Evolutionary conservation across 2,888 invertebrate genomes (phyloP).

Genomic region (Pecten maximus): DNA sequence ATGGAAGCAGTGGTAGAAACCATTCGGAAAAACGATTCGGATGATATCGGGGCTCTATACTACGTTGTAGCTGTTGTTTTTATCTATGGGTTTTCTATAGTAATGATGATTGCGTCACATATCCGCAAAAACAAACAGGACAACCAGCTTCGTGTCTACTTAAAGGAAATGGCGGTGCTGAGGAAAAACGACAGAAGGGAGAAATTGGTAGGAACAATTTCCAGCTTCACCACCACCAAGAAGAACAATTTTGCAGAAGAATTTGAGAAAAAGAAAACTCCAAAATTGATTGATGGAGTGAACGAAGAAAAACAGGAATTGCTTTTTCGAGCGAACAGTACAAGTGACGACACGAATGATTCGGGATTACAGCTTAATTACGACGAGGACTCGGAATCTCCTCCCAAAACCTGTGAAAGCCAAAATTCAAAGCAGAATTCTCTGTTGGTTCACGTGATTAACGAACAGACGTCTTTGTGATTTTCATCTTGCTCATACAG

Average conservation of each 20-base stretch:
- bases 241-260: slow-evolving; percentile 19
- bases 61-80: slow-evolving; percentile 82
- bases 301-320: slow-evolving; percentile 60
- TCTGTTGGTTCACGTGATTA: slow-evolving; percentile 63
- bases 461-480: slow-evolving; percentile 65
- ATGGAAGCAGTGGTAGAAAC: slow-evolving; percentile 72
- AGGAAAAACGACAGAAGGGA: slow-evolving; percentile 77
- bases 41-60: slow-evolving; percentile 80
- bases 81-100: slow-evolving; percentile 81
- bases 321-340: slow-evolving; percentile 59
- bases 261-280: slow-evolving; percentile 44
- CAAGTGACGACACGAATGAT: slow-evolving; percentile 66
- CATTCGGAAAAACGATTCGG: slow-evolving; percentile 64
- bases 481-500: not conserved
- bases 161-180: slow-evolving; percentile 79
- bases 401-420: slow-evolving; percentile 51
- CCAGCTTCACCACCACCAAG: slow-evolving; percentile 53
- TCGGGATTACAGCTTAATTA: slow-evolving; percentile 68
- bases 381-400: slow-evolving; percentile 55
- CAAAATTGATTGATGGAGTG: slow-evolving; percentile 38
- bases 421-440: slow-evolving; percentile 42
- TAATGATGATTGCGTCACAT: slow-evolving; percentile 82
- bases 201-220: slow-evolving; percentile 72
- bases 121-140: slow-evolving; percentile 81
- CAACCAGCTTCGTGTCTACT: slow-evolving; percentile 77